Evolutionary conservation across 2,888 invertebrate species (phyloP).

Genomic region (Chaetoderma sp.): DNA sequence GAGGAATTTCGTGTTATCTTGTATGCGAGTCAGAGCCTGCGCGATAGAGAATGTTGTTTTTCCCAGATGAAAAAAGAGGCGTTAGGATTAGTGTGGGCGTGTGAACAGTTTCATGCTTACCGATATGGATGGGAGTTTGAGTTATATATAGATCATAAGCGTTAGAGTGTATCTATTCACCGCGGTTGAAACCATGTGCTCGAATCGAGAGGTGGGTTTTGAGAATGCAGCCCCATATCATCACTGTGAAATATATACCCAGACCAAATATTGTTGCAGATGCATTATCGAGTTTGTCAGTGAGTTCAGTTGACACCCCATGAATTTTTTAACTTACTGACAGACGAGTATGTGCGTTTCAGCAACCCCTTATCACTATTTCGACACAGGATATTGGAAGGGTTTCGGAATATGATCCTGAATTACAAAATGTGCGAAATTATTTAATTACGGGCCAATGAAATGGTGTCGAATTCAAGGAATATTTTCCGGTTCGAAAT

Average conservation of each 20-base stretch:
- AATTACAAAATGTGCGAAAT: not conserved
- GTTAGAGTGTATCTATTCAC: slow-evolving; percentile 17
- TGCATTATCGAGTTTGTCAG: slow-evolving; percentile 20
- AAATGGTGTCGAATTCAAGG: slow-evolving; percentile 5
- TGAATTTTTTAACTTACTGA: not conserved
- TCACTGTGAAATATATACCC: slow-evolving; percentile 20
- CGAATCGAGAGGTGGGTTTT: slow-evolving; percentile 35
- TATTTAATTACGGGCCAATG: not conserved
- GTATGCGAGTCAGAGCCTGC: slow-evolving; percentile 30
- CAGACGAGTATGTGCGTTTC: not conserved
- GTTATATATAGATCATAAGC: slow-evolving; percentile 9
- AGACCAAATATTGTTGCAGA: slow-evolving; percentile 29
- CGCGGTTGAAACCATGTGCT: slow-evolving; percentile 25
- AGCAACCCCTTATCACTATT: not conserved
- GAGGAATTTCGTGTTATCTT: slow-evolving; percentile 23
- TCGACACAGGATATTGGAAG: not conserved
- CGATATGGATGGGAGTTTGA: slow-evolving; percentile 11
- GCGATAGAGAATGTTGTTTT: slow-evolving; percentile 29
- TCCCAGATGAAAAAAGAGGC: slow-evolving; percentile 39
- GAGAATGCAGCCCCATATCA: slow-evolving; percentile 22
- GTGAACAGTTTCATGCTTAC: slow-evolving; percentile 20
- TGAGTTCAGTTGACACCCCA: not conserved
- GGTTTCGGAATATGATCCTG: not conserved
- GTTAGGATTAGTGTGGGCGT: slow-evolving; percentile 23
- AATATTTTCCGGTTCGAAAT: slow-evolving; percentile 23